phyloP scores from a whole-genome alignment of 2,797 vertebrate genomes.

The Crax fasciolata region DNA sequence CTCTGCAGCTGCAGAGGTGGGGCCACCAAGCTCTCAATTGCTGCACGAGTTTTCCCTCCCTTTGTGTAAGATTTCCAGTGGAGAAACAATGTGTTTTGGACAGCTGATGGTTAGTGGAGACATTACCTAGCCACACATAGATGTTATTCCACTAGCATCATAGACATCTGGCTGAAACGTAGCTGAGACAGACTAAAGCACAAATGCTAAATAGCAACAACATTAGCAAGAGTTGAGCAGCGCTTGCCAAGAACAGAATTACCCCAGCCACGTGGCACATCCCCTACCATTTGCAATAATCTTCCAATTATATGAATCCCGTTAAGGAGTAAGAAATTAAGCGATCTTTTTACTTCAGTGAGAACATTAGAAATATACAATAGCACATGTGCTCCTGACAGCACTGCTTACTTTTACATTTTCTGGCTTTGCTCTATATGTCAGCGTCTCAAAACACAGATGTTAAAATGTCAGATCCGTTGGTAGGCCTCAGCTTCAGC shows the following conservation, averaged over 20 bases:
- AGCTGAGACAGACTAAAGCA: slow-evolving; percentile 35
- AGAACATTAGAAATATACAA: slow-evolving; percentile 5
- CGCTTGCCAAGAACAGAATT: neutral
- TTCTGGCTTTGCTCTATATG: neutral
- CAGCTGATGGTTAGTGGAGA: neutral
- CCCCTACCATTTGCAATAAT: neutral
- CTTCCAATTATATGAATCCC: neutral
- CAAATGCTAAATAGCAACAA: slow-evolving; percentile 34
- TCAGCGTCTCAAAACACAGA: neutral
- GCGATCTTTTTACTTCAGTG: neutral
- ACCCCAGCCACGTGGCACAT: neutral
- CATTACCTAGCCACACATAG: neutral
- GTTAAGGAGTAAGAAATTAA: neutral
- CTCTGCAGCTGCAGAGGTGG: neutral
- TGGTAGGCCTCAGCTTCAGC: neutral
- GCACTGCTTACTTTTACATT: neutral
- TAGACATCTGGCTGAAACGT: slow-evolving; percentile 1
- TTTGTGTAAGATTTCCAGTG: neutral
- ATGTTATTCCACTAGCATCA: slow-evolving; percentile 7
- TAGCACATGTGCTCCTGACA: neutral
- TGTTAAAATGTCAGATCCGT: neutral
- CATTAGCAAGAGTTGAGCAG: neutral
- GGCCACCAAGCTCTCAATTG: neutral
- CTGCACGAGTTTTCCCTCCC: neutral
- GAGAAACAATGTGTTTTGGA: neutral